Percentiles rank a stretch among this genome's conserved stretches.
Evolutionary conservation across 2,113 vertebrate genomes (phyloP).

Genomic region (Camelus bactrianus): DNA sequence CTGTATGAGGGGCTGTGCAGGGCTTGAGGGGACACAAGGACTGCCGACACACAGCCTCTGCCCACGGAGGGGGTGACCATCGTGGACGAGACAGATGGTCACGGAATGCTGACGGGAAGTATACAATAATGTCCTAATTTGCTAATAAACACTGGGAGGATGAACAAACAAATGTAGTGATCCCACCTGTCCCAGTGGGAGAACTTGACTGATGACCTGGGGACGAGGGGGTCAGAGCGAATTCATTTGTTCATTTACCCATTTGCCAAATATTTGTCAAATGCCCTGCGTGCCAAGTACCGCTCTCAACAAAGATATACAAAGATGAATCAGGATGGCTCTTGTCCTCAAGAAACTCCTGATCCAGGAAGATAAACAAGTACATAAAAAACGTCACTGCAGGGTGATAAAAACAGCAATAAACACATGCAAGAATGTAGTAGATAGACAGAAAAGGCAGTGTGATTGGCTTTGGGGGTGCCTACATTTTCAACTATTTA

Average conservation of each 20-base stretch:
- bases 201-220: not conserved
- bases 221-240: not conserved
- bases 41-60: not conserved
- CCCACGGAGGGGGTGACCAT: not conserved
- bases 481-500: not conserved
- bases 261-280: not conserved
- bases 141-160: not conserved
- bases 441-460: not conserved
- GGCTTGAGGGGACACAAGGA: not conserved
- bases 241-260: not conserved
- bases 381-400: not conserved
- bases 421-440: not conserved
- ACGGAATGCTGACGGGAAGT: not conserved
- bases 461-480: not conserved
- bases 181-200: not conserved
- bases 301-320: not conserved
- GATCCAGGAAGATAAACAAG: not conserved
- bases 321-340: not conserved
- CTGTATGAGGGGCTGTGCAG: not conserved
- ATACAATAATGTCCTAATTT: not conserved
- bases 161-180: not conserved
- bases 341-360: not conserved
- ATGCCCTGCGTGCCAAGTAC: not conserved
- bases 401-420: not conserved
- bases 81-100: rapidly evolving